Base-by-base conservation (phyloP, 2,113 vertebrate genomes). In the Probosciger aterrimus region DNA sequence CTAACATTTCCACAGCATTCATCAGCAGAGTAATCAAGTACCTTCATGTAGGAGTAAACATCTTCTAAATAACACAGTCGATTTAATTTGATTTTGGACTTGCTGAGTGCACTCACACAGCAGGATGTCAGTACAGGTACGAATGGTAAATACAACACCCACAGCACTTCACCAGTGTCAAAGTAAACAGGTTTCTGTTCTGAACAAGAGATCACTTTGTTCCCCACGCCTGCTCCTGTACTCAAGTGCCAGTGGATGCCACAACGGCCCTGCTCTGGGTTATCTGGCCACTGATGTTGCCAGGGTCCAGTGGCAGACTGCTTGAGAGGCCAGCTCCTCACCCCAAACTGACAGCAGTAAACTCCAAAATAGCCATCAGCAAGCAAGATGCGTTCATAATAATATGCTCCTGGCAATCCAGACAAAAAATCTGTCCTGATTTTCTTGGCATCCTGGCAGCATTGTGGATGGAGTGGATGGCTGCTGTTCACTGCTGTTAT, bases 61-160 rank as follows among this genome's bases (percentile, higher is more conserved):
- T 55, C 55, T 68, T 70, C 60, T 47, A 80, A 93, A 82, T 70
- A 82, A 70, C 44, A 77, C 41, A 70, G 50, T 37, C 0, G 0
- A 82, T 91, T 95, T 67, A 67, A 86, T 93, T 90, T 78, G 30
- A 62, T 78, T 84, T 89, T 92, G 65, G 65, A 20, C 18, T 75
- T 82, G 44, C n/a, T 71, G 65, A 71, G 39, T 30, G 19, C 43
- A 57, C 60, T 82, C 55, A 62, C 63, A 22, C 27, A 76, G 57
- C 69, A 60, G 62, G 73, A 43, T 79, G 46, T 73, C 57, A 64
- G 62, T 46, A 35, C 18, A 50, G 43, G 53, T 53, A 41, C 0
- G 1, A 53, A 63, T 20, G 39, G 67, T 68, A 93, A 86, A 88
- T 41, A 74, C 20, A 86, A 43, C 39, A 78, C 41, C 14, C 35